phyloP scores from a whole-genome alignment of 2,113 vertebrate species.

The Panthera uncia region DNA sequence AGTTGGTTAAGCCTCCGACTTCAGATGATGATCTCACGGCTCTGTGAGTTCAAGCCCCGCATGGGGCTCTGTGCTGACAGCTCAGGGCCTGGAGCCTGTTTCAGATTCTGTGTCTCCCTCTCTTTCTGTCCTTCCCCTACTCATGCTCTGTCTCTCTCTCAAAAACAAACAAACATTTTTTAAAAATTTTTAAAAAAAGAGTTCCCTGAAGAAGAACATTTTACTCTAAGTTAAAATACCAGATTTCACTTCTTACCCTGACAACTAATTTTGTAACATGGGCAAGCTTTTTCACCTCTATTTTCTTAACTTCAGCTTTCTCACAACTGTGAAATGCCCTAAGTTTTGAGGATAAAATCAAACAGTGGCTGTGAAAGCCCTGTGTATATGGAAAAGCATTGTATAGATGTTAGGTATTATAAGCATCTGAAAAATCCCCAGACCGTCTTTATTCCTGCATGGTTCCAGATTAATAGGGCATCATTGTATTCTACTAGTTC shows the following conservation, averaged over 20 bases:
- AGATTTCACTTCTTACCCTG: background rate
- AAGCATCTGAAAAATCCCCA: background rate
- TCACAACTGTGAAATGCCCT: background rate
- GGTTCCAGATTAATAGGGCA: background rate
- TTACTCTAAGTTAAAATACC: background rate
- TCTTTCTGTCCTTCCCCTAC: no score
- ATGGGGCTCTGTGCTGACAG: no score
- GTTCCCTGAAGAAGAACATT: background rate
- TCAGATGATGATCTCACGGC: no score
- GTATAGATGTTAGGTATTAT: background rate
- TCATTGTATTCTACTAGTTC: background rate
- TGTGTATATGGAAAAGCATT: background rate
- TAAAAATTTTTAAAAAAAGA: background rate
- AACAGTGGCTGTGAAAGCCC: background rate
- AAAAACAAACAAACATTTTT: no score
- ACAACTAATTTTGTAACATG: background rate
- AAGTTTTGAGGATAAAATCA: background rate
- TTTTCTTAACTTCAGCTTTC: background rate
- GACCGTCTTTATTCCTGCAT: background rate
- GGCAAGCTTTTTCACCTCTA: background rate
- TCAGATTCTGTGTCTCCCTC: no score
- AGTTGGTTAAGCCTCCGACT: no score
- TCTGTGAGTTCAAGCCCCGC: no score
- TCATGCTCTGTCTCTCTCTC: no score
- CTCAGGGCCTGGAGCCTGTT: no score